Base-by-base conservation (phyloP, 1,140 invertebrate species). In the Parasteatoda tepidariorum region DNA sequence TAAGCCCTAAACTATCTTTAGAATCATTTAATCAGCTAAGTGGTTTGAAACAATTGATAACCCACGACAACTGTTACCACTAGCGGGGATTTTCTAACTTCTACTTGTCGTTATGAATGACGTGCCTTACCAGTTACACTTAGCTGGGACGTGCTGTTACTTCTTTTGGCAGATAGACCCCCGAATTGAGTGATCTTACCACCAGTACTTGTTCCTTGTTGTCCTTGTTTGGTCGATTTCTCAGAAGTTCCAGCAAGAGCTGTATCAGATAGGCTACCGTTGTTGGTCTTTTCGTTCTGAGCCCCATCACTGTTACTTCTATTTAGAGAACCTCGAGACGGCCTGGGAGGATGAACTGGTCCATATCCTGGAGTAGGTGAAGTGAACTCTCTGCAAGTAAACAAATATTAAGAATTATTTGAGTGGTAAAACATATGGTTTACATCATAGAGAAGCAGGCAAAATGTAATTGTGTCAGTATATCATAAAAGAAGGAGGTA, bases 91-190 rank as follows among this genome's bases (percentile, higher is more conserved):
- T 18, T 48, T 38, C 22, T 33, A 61, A 75, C 4, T 31, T 62
- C 57, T 75, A 75, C 33, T 31, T 48, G 54, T 73, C 57, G 18
- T n/a, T 59, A 57, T 59, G 71, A 74, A 59, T 34, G 30, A 75
- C 41, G 55, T 75, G 55, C 61, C 66, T 68, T 94, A 98, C 96
- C 96, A 92, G 96, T 96, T 84, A 95, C 95, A 83, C 96, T 97
- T 38, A 99, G 92, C 89, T 99, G 97, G 85, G 96, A 97, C 3
- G 97, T 98, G 75, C 96, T 98, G 89, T 94, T 98, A 87, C 96
- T 98, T 89, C 98, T 97, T 90, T 98, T 97, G 54, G 78, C 78
- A 86, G 94, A 94, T 89, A 98, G 55, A 59, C 66, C 78, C 38
- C 78, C 78, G 41, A 81, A 81, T 55, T 81, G 64, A 38, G 86